Evolutionary conservation across 2,888 invertebrate genomes (phyloP), one percentile per base, ranked within the genome.

Genomic region (Copidosoma aretas): DNA sequence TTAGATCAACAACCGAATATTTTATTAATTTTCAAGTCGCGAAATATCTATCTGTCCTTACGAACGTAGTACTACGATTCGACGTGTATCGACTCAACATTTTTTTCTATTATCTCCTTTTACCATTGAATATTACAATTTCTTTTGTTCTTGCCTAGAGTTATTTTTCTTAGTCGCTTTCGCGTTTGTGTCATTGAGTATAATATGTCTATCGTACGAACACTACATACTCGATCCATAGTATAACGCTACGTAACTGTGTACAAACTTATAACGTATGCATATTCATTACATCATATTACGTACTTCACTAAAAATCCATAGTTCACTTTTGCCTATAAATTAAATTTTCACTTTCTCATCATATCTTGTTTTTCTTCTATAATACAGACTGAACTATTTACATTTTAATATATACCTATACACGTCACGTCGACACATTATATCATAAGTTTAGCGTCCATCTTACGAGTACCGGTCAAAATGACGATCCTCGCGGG

Each of bases 181-280:
- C 19, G n/a, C 3, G 3, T 3, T 52, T 52, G 14, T 52, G 10
- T 52, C 22, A 52, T 19, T 52, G n/a, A 68, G 53, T 60, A 68
- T 57, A 51, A 62, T 41, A 63, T n/a, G n/a, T n/a, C n/a, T n/a
- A n/a, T 64, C 41, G 54, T 58, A 15, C 49, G 49, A 41, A 64
- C 41, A 21, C 60, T 68, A 56, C 60, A 41, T 54, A 52, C 12
- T 64, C 60, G 22, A 56, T 59, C 43, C 19, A 19, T 39, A n/a
- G 39, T 52, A 61, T 32, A 32, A 46, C 21, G 41, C 21, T 64
- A 64, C 22, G 54, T 24, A 60, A 46, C 64, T 67, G 64, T 70
- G 57, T 70, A 70, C 70, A 67, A 64, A 67, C 60, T 63, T 68
- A 68, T 8, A 64, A 60, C 25, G 41, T 60, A 21, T n/a, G 61